Conservation (phyloP, 2,797 vertebrate species). For the Bradypus variegatus region DNA sequence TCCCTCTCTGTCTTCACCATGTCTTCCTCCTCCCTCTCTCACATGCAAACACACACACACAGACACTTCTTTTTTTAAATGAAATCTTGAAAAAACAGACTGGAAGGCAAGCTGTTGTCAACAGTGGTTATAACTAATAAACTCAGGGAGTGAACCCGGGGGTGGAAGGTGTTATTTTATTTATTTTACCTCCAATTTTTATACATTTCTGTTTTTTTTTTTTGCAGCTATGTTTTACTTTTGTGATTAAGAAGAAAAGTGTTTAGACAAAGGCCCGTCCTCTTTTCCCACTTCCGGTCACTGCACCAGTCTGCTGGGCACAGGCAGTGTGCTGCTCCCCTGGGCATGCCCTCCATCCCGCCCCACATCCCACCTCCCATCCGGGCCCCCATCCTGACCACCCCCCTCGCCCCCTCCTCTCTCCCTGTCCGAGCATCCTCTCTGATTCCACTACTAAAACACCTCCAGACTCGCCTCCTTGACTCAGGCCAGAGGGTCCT, state of each 20-base stretch:
- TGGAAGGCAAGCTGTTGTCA: neutral
- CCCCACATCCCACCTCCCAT: too few relatives aligned
- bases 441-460: neutral
- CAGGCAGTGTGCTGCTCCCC: accelerated
- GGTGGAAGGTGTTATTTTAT: neutral
- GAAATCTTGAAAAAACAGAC: neutral
- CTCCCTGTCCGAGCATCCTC: neutral
- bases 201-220: neutral
- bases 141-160: neutral
- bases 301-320: neutral
- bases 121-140: neutral
- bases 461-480: neutral
- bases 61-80: neutral
- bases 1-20: too few relatives aligned
- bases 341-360: neutral
- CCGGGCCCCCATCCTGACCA: neutral
- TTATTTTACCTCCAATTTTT: neutral
- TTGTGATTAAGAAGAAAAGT: neutral
- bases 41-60: neutral
- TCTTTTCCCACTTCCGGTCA: neutral
- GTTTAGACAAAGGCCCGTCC: too few relatives aligned
- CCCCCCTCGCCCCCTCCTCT: neutral
- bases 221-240: neutral
- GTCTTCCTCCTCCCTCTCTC: neutral
- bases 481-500: neutral